Evolutionary conservation across 2,113 vertebrate genomes (phyloP).

Genomic region (Chloroceryle aenea): DNA sequence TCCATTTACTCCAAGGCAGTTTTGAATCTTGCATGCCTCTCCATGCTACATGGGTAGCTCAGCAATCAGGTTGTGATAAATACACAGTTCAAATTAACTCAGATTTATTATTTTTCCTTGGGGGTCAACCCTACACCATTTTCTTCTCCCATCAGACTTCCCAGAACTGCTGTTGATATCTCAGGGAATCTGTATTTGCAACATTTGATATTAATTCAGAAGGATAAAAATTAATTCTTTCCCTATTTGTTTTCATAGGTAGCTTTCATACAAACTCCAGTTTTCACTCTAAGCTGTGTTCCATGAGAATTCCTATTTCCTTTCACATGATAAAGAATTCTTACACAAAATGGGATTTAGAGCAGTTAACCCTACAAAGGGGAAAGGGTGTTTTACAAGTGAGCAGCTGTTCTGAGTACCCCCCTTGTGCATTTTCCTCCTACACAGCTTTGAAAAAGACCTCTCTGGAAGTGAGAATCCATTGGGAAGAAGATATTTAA

Average conservation of each 20-base stretch:
- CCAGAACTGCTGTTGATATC: background rate
- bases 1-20: no score
- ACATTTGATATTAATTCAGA: background rate
- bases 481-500: background rate
- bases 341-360: background rate
- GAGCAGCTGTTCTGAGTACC: background rate
- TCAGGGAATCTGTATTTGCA: background rate
- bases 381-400: background rate
- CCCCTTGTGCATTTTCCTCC: background rate
- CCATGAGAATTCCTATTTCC: background rate
- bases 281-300: background rate
- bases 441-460: background rate
- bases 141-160: background rate
- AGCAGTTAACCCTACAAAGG: background rate
- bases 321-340: background rate
- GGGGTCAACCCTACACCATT: background rate
- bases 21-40: no score
- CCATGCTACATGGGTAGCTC: no score
- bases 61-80: no score
- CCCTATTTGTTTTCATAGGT: background rate
- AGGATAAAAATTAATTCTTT: background rate
- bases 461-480: background rate
- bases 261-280: background rate
- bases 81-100: background rate
- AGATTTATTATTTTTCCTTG: background rate